Percentiles rank a stretch among this genome's conserved stretches.
Evolutionary conservation across 2,888 invertebrate genomes (phyloP).

Genomic region (Hypena proboscidalis): DNA sequence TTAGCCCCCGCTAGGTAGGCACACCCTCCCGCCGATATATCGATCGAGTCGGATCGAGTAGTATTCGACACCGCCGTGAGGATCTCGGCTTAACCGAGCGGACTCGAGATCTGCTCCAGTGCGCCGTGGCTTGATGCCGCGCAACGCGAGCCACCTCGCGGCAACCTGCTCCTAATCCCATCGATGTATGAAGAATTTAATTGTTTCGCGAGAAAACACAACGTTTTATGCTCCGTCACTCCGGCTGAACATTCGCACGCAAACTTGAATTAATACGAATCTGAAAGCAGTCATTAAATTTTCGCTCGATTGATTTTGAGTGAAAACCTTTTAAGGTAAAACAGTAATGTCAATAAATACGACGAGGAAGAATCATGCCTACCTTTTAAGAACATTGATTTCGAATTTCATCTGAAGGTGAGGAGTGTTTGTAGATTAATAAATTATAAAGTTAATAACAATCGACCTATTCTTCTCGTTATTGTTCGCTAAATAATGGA

Average conservation of each 20-base stretch:
- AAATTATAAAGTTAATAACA: conserved; percentile 31
- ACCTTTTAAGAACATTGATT: conserved; percentile 59
- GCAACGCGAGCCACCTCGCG: conserved; percentile 51
- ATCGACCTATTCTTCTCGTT: conserved; percentile 19
- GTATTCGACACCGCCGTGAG: conserved; percentile 65
- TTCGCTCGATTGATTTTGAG: conserved; percentile 75
- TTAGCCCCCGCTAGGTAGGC: conserved; percentile 78
- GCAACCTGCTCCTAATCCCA: conserved; percentile 66
- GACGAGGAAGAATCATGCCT: conserved; percentile 53
- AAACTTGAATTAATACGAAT: conserved; percentile 75
- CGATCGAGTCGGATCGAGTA: conserved; percentile 67
- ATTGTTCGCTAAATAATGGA: conserved; percentile 16
- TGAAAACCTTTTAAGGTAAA: conserved; percentile 77
- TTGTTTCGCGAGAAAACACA: conserved; percentile 78
- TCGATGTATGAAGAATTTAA: conserved; percentile 79
- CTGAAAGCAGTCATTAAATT: conserved; percentile 82
- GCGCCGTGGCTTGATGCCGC: conserved; percentile 60
- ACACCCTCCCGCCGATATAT: conserved; percentile 71
- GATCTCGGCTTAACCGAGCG: conserved; percentile 71
- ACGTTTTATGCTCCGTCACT: conserved; percentile 67
- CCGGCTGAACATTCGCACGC: conserved; percentile 63
- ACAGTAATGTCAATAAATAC: conserved; percentile 70
- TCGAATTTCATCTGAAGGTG: conserved; percentile 44
- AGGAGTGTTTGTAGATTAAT: conserved; percentile 40
- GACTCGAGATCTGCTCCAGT: conserved; percentile 69